These are phyloP conservation scores for Drosophila eohydei DNA, from an alignment of 2,888 invertebrate genomes.

Conservation along the genomic window DNA sequence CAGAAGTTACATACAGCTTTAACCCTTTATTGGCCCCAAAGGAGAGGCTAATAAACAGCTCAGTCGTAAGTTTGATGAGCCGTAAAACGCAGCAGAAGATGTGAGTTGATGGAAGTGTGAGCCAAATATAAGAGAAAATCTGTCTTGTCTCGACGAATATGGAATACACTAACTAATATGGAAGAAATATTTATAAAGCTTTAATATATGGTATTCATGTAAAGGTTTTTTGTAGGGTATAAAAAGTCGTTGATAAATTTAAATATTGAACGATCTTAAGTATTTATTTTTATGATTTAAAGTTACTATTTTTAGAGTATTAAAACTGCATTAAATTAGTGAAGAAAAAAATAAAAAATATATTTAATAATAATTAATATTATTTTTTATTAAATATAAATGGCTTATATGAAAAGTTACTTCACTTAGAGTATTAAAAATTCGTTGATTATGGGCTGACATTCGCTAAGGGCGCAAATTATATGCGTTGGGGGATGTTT, in stretches of 20 bases:
- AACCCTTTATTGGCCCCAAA: slow-evolving; percentile 25
- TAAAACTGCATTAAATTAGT: too few species aligned
- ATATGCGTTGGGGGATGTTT: slow-evolving; percentile 32
- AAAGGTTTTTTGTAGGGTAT: not conserved
- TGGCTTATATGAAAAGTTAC: not conserved
- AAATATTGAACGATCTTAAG: too few species aligned
- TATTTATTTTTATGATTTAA: too few species aligned
- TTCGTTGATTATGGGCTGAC: slow-evolving; percentile 27
- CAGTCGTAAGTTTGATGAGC: slow-evolving; percentile 34
- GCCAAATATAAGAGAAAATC: not conserved
- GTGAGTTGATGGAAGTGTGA: not conserved
- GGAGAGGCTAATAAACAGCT: slow-evolving; percentile 31
- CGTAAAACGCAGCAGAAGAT: slow-evolving; percentile 19
- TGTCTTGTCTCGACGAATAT: not conserved
- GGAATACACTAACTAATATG: slow-evolving; percentile 6
- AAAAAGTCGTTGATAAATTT: too few species aligned
- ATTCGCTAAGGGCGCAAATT: slow-evolving; percentile 66
- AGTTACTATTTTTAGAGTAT: too few species aligned
- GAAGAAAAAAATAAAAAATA: not conserved
- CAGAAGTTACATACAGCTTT: not conserved
- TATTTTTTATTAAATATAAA: not conserved
- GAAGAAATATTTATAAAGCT: not conserved
- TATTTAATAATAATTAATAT: not conserved
- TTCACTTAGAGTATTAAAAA: slow-evolving; percentile 5
- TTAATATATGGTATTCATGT: not conserved